Evolutionary conservation across 2,113 vertebrate genomes (phyloP).

Genomic region (Myotis brandtii): DNA sequence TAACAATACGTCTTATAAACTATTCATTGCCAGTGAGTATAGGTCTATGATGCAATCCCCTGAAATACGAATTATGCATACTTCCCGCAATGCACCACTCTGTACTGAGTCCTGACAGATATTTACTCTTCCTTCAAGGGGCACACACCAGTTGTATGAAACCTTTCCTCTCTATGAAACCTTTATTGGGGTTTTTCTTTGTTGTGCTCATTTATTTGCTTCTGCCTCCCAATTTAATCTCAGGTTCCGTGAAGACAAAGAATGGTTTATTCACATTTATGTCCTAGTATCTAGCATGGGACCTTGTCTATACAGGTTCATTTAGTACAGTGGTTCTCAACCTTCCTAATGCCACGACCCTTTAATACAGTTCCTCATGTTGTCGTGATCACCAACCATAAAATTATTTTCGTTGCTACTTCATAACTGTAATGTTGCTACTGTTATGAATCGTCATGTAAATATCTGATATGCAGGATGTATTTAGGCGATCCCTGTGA

Average conservation of each 20-base stretch:
- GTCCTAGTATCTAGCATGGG: not conserved
- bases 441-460: no score
- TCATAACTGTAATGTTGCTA: no score
- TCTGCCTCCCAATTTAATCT: constrained; percentile 25
- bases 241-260: constrained; percentile 7
- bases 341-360: no score
- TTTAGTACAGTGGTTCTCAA: not conserved
- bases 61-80: constrained; percentile 5
- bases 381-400: no score
- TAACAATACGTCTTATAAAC: not conserved
- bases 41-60: not conserved
- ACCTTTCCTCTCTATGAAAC: not conserved
- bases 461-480: no score
- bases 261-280: constrained; percentile 8
- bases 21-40: not conserved
- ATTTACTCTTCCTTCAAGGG: not conserved
- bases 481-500: no score
- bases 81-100: not conserved
- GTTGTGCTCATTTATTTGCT: not conserved
- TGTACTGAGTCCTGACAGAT: not conserved
- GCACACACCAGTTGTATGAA: not conserved
- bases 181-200: not conserved
- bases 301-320: not conserved
- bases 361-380: no score
- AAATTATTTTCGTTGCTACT: no score